These are phyloP conservation scores for Galeruca laticollis DNA, from an alignment of 2,888 invertebrate genomes.

Conservation along the genomic window DNA sequence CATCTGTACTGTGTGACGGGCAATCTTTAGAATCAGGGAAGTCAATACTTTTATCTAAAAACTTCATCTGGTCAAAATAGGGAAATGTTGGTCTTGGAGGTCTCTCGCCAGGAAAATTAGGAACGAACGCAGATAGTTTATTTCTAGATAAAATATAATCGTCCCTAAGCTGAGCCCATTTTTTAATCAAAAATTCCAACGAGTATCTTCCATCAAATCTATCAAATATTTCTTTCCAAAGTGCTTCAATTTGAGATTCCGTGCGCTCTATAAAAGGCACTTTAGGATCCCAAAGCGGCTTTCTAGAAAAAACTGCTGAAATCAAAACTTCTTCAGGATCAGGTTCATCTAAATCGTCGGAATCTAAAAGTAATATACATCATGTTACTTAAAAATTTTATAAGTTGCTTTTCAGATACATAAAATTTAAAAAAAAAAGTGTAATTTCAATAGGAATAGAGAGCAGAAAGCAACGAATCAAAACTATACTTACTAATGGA, in stretches of 20 bases:
- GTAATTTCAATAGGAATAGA: neutral
- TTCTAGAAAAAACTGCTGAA: constrained; percentile 16
- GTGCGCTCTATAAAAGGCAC: neutral
- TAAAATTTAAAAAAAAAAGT: neutral
- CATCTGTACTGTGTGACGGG: neutral
- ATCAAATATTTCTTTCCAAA: constrained; percentile 11
- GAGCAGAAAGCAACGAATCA: constrained; percentile 1
- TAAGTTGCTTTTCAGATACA: neutral
- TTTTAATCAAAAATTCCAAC: constrained; percentile 21
- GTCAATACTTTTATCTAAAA: constrained; percentile 1
- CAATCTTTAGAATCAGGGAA: neutral
- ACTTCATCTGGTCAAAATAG: constrained; percentile 18
- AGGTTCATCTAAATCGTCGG: constrained; percentile 4
- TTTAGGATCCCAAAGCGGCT: constrained; percentile 15
- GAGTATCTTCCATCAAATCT: constrained; percentile 14
- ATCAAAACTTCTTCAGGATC: constrained; percentile 21
- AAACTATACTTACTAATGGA: constrained; percentile 19
- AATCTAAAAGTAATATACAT: constrained; percentile 19
- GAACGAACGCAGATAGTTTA: neutral
- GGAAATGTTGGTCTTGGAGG: neutral
- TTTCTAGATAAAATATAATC: neutral
- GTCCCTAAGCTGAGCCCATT: constrained; percentile 9
- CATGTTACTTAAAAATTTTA: neutral
- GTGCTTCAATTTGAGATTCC: neutral
- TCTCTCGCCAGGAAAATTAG: neutral